These are phyloP conservation scores for Enteromius unitaeniatus DNA, from an alignment of 2,797 vertebrate genomes.

Conservation along the genomic window DNA sequence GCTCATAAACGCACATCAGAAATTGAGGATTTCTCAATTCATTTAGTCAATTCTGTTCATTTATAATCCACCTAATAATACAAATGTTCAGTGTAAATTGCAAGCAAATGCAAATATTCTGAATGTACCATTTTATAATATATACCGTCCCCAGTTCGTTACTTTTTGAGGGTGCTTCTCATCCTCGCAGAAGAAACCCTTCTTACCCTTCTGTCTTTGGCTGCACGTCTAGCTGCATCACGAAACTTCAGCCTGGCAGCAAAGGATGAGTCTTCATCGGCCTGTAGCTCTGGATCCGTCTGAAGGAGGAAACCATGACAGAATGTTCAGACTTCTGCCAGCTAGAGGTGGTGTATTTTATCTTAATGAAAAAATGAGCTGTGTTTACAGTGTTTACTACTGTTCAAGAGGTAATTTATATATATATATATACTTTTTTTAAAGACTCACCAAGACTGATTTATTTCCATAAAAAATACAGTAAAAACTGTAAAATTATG, in stretches of 20 bases:
- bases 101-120: too few relatives aligned
- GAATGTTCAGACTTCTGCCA: not conserved
- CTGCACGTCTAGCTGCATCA: conserved; percentile 76
- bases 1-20: conserved; percentile 23
- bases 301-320: conserved; percentile 58
- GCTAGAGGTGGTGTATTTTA: not conserved
- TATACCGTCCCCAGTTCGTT: not conserved
- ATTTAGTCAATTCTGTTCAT: not conserved
- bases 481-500: not conserved
- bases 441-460: not conserved
- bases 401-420: not conserved
- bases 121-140: not conserved
- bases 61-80: not conserved
- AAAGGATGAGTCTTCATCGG: conserved; percentile 66
- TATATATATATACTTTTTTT: too few relatives aligned
- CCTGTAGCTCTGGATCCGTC: conserved; percentile 61
- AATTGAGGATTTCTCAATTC: not conserved
- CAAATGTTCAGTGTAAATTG: not conserved
- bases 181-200: not conserved
- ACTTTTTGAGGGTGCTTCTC: not conserved
- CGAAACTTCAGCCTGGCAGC: conserved; percentile 79
- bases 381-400: not conserved
- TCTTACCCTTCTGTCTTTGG: conserved; percentile 73
- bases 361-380: not conserved
- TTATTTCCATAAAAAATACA: not conserved